A percentile compares a stretch with the other conserved stretches of the same genome.
phyloP scores from a whole-genome alignment of 2,797 vertebrate genomes.

The Erithacus rubecula region DNA sequence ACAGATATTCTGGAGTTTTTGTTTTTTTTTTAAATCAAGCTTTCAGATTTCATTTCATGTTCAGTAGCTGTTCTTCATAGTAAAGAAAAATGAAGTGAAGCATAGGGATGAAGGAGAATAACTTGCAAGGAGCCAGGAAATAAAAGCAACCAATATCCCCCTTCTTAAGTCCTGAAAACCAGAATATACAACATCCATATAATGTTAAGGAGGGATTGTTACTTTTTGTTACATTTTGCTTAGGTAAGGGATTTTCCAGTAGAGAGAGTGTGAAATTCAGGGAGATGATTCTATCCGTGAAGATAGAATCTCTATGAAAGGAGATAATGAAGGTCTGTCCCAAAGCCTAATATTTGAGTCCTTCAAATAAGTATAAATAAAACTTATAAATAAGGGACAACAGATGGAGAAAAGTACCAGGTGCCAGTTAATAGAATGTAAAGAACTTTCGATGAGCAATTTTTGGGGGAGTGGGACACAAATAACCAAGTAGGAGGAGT shows the following conservation, averaged over 20 bases:
- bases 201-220: not conserved
- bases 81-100: not conserved
- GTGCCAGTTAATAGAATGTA: not conserved
- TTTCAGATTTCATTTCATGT: not conserved
- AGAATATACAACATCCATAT: not conserved
- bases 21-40: not conserved
- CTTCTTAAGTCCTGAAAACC: not conserved
- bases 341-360: not conserved
- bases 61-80: not conserved
- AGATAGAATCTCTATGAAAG: not conserved
- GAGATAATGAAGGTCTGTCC: not conserved
- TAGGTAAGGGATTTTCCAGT: not conserved
- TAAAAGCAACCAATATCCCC: not conserved
- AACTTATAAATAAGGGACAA: not conserved
- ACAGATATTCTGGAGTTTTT: not conserved
- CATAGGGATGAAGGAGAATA: not conserved
- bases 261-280: not conserved
- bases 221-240: not conserved
- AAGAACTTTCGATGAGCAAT: not conserved
- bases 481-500: not conserved
- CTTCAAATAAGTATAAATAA: not conserved
- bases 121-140: not conserved
- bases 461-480: not conserved
- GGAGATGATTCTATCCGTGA: not conserved
- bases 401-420: not conserved